Conservation (phyloP, 2,797 vertebrate species). For the Sparus aurata region DNA sequence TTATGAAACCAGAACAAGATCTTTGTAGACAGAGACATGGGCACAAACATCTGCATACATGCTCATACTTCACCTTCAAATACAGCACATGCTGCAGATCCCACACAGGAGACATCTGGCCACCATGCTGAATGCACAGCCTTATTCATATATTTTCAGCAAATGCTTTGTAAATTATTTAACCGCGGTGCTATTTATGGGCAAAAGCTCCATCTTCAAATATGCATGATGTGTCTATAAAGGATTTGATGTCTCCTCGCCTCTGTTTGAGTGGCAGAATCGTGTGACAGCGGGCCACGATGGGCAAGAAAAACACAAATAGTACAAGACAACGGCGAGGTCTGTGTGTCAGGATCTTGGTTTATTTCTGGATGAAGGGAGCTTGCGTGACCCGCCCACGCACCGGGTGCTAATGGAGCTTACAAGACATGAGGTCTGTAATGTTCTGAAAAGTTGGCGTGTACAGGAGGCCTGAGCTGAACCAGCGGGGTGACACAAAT, state of each 20-base stretch:
- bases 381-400: slow-evolving; percentile 46
- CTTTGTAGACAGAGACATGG: not conserved
- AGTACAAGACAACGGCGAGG: slow-evolving; percentile 49
- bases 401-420: slow-evolving; percentile 32
- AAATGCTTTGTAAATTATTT: slow-evolving; percentile 81
- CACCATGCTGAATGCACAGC: slow-evolving; percentile 42
- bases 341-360: slow-evolving; percentile 65
- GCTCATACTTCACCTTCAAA: slow-evolving; percentile 17
- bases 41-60: slow-evolving; percentile 21
- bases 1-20: slow-evolving; percentile 12
- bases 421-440: not conserved
- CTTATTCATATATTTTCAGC: slow-evolving; percentile 72
- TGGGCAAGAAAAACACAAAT: slow-evolving; percentile 51
- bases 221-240: slow-evolving; percentile 81
- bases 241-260: slow-evolving; percentile 72
- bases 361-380: slow-evolving; percentile 56
- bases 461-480: slow-evolving; percentile 7
- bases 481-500: slow-evolving; percentile 19
- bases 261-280: slow-evolving; percentile 66
- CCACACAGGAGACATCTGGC: slow-evolving; percentile 47
- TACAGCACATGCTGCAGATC: slow-evolving; percentile 18
- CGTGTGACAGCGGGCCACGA: slow-evolving; percentile 43
- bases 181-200: slow-evolving; percentile 77
- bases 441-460: slow-evolving; percentile 34
- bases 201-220: slow-evolving; percentile 79